Base-by-base conservation (phyloP, 2,113 vertebrate genomes). In the Cygnus atratus region DNA sequence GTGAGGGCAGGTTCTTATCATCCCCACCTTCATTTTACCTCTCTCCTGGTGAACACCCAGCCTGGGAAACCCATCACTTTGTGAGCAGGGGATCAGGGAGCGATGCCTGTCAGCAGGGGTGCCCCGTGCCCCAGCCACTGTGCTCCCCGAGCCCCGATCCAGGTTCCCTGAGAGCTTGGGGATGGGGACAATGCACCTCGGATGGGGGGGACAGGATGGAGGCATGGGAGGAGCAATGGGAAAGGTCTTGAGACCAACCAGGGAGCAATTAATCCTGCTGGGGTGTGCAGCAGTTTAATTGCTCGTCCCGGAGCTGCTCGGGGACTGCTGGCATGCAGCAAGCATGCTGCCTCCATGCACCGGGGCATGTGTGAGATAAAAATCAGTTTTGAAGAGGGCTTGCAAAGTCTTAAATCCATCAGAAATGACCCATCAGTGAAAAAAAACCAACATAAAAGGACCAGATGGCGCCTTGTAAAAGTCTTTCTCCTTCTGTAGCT, bases 141-240 rank as follows among this genome's bases (percentile, higher is more conserved):
- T 5, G 1, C 29, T 61, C 6, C 25, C 55, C 11, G 6, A 0
- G n/a, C 58, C 28, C 46, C 37, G 4, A 1, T 72, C 46, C 8
- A 2, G 43, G 35, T 3, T 5, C 11, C 39, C 7, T 0, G 0
- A 29, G 24, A 88, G 12, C 39, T 78, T 57, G 43, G 26, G 25
- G 10, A 78, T 5, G 3, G 31, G 20, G 59, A 39, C 6, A 16
- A 18, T 87, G 67, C n/a, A 67, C 15, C 9, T 10, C 55, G 67
- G 26, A 6, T 54, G 31, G 24, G 33, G 19, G 19, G 25, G 20
- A 29, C 17, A 31, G 52, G 26, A 88, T 41, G 46, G 66, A 92
- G 41, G 13, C 37, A 4, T 21, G 4, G 2, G 50, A 92, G 35
- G 65, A 90, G 39, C 67, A 72, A 52, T 90, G 68, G 70, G 54